Conservation (phyloP, 2,113 vertebrate species). For the Lichenostomus cassidix region DNA sequence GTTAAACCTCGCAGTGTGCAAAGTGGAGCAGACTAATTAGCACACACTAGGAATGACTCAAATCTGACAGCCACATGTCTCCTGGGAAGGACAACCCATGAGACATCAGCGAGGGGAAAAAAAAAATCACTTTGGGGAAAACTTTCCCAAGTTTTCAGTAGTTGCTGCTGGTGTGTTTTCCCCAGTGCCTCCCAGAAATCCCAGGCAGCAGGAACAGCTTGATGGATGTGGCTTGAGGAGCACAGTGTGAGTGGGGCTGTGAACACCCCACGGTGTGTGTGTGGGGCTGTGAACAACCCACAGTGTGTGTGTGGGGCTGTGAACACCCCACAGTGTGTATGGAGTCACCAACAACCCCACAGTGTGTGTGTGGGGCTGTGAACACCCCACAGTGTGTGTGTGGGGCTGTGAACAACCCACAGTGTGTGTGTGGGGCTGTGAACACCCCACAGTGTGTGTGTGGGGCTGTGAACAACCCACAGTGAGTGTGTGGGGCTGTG, state of each 20-base stretch:
- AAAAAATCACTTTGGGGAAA: neutral
- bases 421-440: neutral
- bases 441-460: neutral
- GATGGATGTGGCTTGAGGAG: neutral
- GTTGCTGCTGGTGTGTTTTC: neutral
- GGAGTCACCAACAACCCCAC: too few relatives aligned
- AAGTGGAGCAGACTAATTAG: neutral
- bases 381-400: neutral
- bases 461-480: too few relatives aligned
- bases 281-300: neutral
- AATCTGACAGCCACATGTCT: neutral
- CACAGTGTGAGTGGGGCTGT: rapidly evolving
- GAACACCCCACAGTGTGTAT: too few relatives aligned
- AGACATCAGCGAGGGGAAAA: neutral
- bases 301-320: neutral
- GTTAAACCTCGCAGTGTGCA: neutral
- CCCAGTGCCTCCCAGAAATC: rapidly evolving
- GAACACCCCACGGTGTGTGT: too few relatives aligned
- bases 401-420: too few relatives aligned
- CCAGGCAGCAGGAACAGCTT: neutral
- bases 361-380: neutral
- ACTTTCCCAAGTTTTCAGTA: neutral
- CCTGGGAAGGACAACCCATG: neutral
- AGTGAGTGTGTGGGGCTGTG: neutral
- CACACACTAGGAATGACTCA: neutral